Percentiles rank a stretch among this genome's conserved stretches.
These are phyloP conservation scores for Periophthalmodon schlosseri DNA, from an alignment of 2,113 vertebrate species.

Conservation along the genomic window DNA sequence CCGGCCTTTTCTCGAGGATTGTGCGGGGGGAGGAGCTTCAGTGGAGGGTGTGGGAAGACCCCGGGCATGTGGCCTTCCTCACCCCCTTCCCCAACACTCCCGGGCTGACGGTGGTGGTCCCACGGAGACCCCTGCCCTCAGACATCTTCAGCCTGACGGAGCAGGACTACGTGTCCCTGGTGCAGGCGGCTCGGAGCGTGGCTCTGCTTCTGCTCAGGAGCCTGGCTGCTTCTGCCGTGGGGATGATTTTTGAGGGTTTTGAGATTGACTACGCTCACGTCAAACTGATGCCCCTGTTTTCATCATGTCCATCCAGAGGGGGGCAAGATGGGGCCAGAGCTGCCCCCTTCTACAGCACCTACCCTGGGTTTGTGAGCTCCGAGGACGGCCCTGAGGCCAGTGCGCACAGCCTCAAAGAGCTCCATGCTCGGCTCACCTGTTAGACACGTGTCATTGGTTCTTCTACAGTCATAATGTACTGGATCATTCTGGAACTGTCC, in stretches of 20 bases:
- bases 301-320: background rate
- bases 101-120: slow-evolving; percentile 74
- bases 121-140: slow-evolving; percentile 74
- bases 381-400: slow-evolving; percentile 71
- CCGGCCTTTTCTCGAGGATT: slow-evolving; percentile 72
- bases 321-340: background rate
- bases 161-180: slow-evolving; percentile 64
- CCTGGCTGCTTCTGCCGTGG: slow-evolving; percentile 63
- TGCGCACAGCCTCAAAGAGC: slow-evolving; percentile 47
- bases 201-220: slow-evolving; percentile 63
- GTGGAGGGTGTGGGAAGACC: slow-evolving; percentile 80
- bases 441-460: background rate
- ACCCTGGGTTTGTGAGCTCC: slow-evolving; percentile 78
- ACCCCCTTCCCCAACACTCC: slow-evolving; percentile 80
- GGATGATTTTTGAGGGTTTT: slow-evolving; percentile 79
- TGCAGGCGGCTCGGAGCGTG: slow-evolving; percentile 59
- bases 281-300: slow-evolving; percentile 73
- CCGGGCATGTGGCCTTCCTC: slow-evolving; percentile 74
- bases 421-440: slow-evolving; percentile 9
- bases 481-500: too few relatives aligned
- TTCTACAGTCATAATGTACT: too few relatives aligned
- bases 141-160: slow-evolving; percentile 72
- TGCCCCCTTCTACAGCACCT: slow-evolving; percentile 49
- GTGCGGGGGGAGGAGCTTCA: slow-evolving; percentile 78
- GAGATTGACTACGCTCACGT: slow-evolving; percentile 80